Evolutionary conservation across 2,888 invertebrate species (phyloP).

Genomic region (Omphaloscelis lunosa): DNA sequence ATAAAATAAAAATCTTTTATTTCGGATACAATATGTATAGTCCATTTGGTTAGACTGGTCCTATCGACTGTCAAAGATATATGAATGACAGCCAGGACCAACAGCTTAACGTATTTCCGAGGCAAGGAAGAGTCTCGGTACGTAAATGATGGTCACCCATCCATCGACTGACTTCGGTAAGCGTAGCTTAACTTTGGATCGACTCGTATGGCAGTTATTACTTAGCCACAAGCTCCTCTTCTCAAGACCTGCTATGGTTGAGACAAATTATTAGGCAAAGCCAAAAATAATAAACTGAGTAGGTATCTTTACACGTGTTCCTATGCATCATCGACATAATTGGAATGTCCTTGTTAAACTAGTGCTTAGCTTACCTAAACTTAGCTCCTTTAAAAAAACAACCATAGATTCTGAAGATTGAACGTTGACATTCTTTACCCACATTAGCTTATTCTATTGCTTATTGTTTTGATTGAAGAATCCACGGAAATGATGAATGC

Average conservation of each 20-base stretch:
- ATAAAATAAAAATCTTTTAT: no score
- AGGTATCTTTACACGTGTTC: neutral
- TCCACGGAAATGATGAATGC: slow-evolving; percentile 71
- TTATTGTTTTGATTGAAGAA: slow-evolving; percentile 73
- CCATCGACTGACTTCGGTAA: no score
- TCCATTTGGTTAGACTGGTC: no score
- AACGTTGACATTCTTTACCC: slow-evolving; percentile 70
- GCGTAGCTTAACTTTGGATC: no score
- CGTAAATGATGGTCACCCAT: no score
- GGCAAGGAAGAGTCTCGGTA: no score
- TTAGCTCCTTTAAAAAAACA: slow-evolving; percentile 32
- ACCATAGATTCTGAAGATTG: slow-evolving; percentile 56
- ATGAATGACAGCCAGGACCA: no score
- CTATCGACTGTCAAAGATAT: no score
- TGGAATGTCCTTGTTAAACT: slow-evolving; percentile 18
- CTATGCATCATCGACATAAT: slow-evolving; percentile 4
- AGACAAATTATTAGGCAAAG: neutral
- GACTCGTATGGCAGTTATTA: no score
- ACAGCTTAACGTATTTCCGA: no score
- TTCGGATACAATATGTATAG: no score
- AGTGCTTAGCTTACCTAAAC: slow-evolving; percentile 22
- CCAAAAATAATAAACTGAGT: neutral
- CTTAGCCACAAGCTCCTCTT: no score
- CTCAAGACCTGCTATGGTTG: neutral
- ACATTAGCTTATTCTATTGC: slow-evolving; percentile 74